Evolutionary conservation across 2,113 vertebrate species (phyloP).

Genomic region (Bothrops jararaca): DNA sequence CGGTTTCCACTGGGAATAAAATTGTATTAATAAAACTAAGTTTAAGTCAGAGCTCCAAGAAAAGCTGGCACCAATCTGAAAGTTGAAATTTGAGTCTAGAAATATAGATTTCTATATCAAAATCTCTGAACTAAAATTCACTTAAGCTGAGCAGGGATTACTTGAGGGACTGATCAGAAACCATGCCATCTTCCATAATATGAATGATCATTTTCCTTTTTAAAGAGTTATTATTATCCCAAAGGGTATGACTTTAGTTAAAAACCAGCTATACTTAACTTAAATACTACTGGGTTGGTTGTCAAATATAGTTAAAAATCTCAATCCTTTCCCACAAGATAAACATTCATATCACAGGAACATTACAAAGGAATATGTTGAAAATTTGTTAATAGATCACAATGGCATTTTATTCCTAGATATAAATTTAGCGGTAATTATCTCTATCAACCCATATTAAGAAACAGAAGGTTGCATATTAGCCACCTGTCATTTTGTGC

Average conservation of each 20-base stretch:
- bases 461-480: background rate
- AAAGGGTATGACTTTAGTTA: background rate
- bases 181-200: background rate
- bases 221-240: background rate
- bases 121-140: background rate
- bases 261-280: background rate
- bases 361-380: background rate
- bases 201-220: background rate
- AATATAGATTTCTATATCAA: background rate
- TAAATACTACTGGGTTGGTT: background rate
- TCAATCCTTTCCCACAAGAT: background rate
- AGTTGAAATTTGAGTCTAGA: background rate
- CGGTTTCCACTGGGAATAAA: background rate
- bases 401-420: background rate
- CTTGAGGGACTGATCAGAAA: background rate
- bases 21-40: background rate
- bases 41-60: background rate
- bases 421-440: background rate
- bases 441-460: background rate
- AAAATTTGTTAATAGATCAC: slow-evolving; percentile 19
- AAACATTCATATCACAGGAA: background rate
- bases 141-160: background rate
- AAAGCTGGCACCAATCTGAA: background rate
- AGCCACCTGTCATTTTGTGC: background rate
- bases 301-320: background rate